Base-by-base conservation (phyloP, 2,888 invertebrate species). In the Stenolophus ochropezus region DNA sequence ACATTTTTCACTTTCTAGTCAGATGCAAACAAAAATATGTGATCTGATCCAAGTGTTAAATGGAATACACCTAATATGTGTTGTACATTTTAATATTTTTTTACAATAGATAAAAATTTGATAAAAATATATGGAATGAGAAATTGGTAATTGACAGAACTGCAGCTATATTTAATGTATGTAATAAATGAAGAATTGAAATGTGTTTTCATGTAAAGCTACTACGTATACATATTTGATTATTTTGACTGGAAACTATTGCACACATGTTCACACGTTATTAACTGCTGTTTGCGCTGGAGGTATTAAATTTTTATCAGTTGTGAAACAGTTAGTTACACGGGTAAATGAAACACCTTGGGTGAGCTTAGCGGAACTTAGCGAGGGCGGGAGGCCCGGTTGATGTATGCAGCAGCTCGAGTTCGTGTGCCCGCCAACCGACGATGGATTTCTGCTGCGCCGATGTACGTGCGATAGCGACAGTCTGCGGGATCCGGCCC, bases 391-490 rank as follows among this genome's bases (percentile, higher is more conserved):
- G 25, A 14, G 23, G 21, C n/a, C 3, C 58, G 5, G 49, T 58
- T 79, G 65, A 79, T 79, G 78, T 51, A 79, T 79, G 65, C 27
- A 27, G 18, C 18, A 69, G 6, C 25, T 14, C 27, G 51, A 11
- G 80, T 85, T 86, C 89, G 89, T 89, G 89, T 87, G 87, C 86
- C 85, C 83, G 87, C 87, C 85, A 86, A 84, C 84, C 85, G 83
- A 85, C 86, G 87, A 87, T 87, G 89, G 89, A 89, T 89, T 89
- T 89, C 86, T 86, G 87, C 51, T 84, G 88, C 88, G 88, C 88
- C 88, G 89, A 88, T 87, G 88, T 87, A 89, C 89, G 89, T 89
- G 89, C 88, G 89, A 89, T 89, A 89, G 87, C 88, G 86, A 86
- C 86, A 84, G 85, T 86, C 87, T 86, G 85, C 85, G 86, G 84